Percentiles rank a stretch among this genome's conserved stretches.
These are phyloP conservation scores for Sebastes flavidus DNA, from an alignment of 2,797 vertebrate genomes.

Conservation along the genomic window DNA sequence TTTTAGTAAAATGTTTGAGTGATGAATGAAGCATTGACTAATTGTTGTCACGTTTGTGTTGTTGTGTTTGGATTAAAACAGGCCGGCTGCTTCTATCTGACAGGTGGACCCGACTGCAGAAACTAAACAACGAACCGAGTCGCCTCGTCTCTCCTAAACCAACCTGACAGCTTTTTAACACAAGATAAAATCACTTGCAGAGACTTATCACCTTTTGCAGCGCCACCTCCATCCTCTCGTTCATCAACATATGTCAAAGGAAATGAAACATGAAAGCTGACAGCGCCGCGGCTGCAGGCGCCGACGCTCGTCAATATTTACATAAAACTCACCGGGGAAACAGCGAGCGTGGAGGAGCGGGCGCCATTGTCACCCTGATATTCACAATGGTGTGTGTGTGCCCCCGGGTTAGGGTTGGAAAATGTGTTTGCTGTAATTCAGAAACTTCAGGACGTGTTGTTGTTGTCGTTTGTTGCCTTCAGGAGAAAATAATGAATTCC, in stretches of 20 bases:
- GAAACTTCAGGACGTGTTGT: slow-evolving; percentile 21
- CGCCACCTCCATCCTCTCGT: background rate
- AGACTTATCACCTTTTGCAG: slow-evolving; percentile 48
- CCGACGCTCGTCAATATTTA: slow-evolving; percentile 63
- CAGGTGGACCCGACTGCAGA: background rate
- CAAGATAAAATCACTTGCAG: background rate
- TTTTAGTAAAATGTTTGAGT: background rate
- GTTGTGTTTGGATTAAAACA: background rate
- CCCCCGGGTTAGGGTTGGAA: background rate
- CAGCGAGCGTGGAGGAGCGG: slow-evolving; percentile 1
- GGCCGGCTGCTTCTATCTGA: background rate
- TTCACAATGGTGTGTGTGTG: background rate
- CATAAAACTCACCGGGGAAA: slow-evolving; percentile 55
- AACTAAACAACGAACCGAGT: background rate
- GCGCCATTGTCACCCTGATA: slow-evolving; percentile 35
- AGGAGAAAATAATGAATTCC: background rate
- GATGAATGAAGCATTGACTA: background rate
- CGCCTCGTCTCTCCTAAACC: background rate
- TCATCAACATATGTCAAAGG: slow-evolving; percentile 56
- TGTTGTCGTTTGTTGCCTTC: background rate
- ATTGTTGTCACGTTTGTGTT: background rate
- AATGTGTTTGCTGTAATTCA: slow-evolving; percentile 14
- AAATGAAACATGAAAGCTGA: slow-evolving; percentile 55
- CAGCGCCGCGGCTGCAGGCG: slow-evolving; percentile 17
- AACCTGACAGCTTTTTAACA: background rate